These are phyloP conservation scores for Autographa pulchrina DNA, from an alignment of 2,888 invertebrate genomes.

Conservation along the genomic window DNA sequence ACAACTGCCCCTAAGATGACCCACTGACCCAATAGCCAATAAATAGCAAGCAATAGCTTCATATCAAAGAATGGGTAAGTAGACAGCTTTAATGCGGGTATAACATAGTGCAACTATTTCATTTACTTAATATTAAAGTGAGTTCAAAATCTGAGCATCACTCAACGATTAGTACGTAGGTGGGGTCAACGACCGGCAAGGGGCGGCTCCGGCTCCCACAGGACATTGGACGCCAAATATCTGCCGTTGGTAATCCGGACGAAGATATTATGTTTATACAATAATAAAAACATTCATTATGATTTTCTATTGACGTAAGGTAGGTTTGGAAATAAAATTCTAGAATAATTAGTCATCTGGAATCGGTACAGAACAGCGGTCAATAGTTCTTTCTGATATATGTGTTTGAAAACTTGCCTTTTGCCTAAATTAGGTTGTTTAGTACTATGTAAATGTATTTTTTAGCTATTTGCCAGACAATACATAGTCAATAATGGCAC, in stretches of 20 bases:
- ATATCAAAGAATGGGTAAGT: background rate
- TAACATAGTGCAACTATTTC: background rate
- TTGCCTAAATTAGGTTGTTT: too few species aligned
- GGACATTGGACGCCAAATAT: slow-evolving; percentile 38
- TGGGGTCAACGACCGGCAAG: slow-evolving; percentile 47
- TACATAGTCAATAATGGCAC: too few species aligned
- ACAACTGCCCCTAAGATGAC: too few species aligned
- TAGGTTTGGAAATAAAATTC: too few species aligned
- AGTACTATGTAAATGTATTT: too few species aligned
- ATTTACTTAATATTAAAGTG: background rate
- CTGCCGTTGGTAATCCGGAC: slow-evolving; percentile 16
- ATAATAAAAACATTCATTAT: background rate
- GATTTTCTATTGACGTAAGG: background rate
- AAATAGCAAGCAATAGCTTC: background rate
- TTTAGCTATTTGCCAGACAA: too few species aligned
- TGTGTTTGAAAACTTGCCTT: too few species aligned
- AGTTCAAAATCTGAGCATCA: slow-evolving; percentile 27
- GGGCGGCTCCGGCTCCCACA: slow-evolving; percentile 40
- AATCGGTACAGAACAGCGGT: too few species aligned
- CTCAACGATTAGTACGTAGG: slow-evolving; percentile 17
- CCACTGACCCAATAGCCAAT: too few species aligned
- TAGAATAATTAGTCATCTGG: too few species aligned
- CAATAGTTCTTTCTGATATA: too few species aligned
- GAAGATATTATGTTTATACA: slow-evolving; percentile 9
- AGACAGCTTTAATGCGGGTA: background rate